Evolutionary conservation across 2,113 vertebrate genomes (phyloP).

Genomic region (Paradisaea rubra): DNA sequence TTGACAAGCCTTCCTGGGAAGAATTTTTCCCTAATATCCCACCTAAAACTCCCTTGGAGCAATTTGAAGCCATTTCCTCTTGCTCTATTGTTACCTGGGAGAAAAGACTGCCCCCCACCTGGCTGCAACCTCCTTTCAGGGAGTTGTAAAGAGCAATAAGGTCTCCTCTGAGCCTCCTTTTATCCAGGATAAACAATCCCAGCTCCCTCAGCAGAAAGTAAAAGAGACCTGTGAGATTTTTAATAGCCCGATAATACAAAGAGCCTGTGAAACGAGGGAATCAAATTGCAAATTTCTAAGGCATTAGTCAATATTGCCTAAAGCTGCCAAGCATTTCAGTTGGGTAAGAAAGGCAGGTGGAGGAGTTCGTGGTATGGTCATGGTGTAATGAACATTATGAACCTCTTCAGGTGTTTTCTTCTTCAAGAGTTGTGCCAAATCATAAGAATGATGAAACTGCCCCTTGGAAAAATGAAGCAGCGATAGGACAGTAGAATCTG

Average conservation of each 20-base stretch:
- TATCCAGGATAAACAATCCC: background rate
- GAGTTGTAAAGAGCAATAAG: background rate
- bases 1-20: background rate
- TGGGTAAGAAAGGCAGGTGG: background rate
- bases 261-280: background rate
- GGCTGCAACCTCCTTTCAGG: background rate
- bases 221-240: background rate
- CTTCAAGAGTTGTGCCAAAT: background rate
- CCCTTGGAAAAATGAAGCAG: background rate
- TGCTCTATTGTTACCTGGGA: background rate
- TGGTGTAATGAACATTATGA: background rate
- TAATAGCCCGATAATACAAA: background rate
- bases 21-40: background rate
- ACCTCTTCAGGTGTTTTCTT: background rate
- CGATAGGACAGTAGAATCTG: rapidly evolving
- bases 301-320: background rate
- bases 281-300: background rate
- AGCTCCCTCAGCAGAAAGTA: background rate
- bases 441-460: background rate
- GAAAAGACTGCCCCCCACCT: rapidly evolving
- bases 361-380: background rate
- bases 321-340: background rate
- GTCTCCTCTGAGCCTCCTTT: background rate
- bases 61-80: background rate
- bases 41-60: background rate